Percentiles rank a stretch among this genome's conserved stretches.
These are phyloP conservation scores for Catajapyx aquilonaris DNA, from an alignment of 1,140 invertebrate species.

Conservation along the genomic window DNA sequence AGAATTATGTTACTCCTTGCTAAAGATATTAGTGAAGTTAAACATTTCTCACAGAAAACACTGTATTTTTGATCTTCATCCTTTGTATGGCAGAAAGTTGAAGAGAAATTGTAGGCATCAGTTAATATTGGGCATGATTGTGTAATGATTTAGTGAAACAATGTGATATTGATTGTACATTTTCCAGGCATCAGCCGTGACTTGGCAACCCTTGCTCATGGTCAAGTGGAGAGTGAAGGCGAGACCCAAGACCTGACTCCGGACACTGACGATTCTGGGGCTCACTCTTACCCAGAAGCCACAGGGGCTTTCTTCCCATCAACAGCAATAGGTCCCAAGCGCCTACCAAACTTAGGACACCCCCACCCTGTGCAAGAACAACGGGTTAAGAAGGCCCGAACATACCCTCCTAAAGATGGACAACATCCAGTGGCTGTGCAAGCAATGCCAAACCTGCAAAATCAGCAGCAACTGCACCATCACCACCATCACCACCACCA, in stretches of 20 bases:
- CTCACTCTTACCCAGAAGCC: slow-evolving; percentile 24
- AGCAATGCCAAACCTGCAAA: slow-evolving; percentile 10
- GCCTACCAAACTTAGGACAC: no score
- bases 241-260: slow-evolving; percentile 36
- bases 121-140: slow-evolving; percentile 6
- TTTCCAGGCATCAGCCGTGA: slow-evolving; percentile 24
- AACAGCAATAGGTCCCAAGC: no score
- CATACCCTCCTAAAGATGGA: slow-evolving; percentile 25
- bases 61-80: no score
- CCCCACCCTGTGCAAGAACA: slow-evolving; percentile 24
- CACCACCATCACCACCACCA: slow-evolving; percentile 2
- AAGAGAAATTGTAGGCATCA: no score
- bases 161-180: slow-evolving; percentile 1
- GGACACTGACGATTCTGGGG: slow-evolving; percentile 38
- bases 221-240: slow-evolving; percentile 31
- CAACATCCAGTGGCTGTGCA: neutral
- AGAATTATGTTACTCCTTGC: no score
- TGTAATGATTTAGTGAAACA: neutral
- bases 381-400: slow-evolving; percentile 31
- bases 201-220: slow-evolving; percentile 24
- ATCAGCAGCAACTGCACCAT: neutral
- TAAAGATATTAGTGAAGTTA: no score
- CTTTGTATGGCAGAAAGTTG: no score
- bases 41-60: no score
- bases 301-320: slow-evolving; percentile 8